Evolutionary conservation across 2,797 vertebrate genomes (phyloP), one percentile per base, ranked within the genome.

Genomic region (Hippocampus kuda): DNA sequence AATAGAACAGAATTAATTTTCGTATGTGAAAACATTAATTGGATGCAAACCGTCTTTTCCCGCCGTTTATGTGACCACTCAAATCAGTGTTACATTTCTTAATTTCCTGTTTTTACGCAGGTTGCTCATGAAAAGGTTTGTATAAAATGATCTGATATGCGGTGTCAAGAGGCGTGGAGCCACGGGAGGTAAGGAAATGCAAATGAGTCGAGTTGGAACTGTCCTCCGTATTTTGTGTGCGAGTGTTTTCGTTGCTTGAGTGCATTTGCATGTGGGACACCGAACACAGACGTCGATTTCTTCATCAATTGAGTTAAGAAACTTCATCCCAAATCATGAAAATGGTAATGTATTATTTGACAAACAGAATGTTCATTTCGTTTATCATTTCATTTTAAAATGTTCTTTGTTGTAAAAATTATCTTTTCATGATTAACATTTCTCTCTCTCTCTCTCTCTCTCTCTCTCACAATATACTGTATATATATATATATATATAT

Each of bases 341-440:
- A 63, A 91, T 88, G 89, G 90, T 91, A 88, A 87, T 46, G 83
- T 87, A 79, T 77, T 61, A 51, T 63, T 78, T 72, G 69, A 1
- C 11, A 44, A 24, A 34, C n/a, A 44, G 20, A 18, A 66, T 48
- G 27, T 61, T 34, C 7, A 4, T 56, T 5, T 56, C 10, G 4
- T 56, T 10, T 24, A 24, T 26, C 26, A 30, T 49, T 49, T 66
- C n/a, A 65, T 65, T 42, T 34, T 34, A 63, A 12, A 38, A 38
- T 38, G 6, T 38, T 38, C 34, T 38, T 38, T 1, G 34, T 34
- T 34, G 1, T 34, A 34, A 34, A 34, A 34, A 34, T 34, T 0
- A 34, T 34, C 34, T 34, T 34, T 34, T 34, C 34, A 34, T 34
- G 34, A 5, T 34, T 34, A 34, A 34, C 34, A 34, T 6, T 6